phyloP scores from a whole-genome alignment of 2,888 invertebrate species.

The Matsumyia berberina region DNA sequence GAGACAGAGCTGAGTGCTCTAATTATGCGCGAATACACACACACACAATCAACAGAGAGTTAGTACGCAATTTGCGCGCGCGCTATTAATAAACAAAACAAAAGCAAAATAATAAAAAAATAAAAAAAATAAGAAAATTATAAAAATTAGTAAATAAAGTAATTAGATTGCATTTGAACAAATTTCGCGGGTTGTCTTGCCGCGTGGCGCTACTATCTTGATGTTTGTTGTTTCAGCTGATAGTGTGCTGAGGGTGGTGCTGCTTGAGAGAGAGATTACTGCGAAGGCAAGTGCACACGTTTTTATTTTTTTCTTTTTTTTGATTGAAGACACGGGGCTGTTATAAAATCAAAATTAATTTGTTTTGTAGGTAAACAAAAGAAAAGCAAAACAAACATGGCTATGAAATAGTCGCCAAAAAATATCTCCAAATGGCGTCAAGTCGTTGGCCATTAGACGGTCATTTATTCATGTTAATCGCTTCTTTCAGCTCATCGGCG shows the following conservation, averaged over 20 bases:
- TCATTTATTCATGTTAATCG: background rate
- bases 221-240: constrained; percentile 29
- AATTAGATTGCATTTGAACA: constrained; percentile 55
- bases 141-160: constrained; percentile 55
- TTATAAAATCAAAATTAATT: constrained; percentile 8
- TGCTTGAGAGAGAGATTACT: background rate
- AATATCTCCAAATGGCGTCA: background rate
- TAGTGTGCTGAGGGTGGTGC: background rate
- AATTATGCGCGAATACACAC: constrained; percentile 21
- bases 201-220: constrained; percentile 40
- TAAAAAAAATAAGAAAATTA: constrained; percentile 20
- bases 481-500: constrained; percentile 3
- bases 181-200: constrained; percentile 38
- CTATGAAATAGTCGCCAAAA: constrained; percentile 17
- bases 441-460: background rate
- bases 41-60: background rate
- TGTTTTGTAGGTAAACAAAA: constrained; percentile 11
- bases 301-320: background rate
- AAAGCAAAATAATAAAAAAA: constrained; percentile 44
- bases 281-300: constrained; percentile 16
- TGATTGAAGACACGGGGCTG: constrained; percentile 2
- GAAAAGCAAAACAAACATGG: background rate
- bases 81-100: constrained; percentile 54
- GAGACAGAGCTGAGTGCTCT: constrained; percentile 39
- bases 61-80: constrained; percentile 47